These are phyloP conservation scores for Athene noctua DNA, from an alignment of 2,113 vertebrate species.

Conservation along the genomic window DNA sequence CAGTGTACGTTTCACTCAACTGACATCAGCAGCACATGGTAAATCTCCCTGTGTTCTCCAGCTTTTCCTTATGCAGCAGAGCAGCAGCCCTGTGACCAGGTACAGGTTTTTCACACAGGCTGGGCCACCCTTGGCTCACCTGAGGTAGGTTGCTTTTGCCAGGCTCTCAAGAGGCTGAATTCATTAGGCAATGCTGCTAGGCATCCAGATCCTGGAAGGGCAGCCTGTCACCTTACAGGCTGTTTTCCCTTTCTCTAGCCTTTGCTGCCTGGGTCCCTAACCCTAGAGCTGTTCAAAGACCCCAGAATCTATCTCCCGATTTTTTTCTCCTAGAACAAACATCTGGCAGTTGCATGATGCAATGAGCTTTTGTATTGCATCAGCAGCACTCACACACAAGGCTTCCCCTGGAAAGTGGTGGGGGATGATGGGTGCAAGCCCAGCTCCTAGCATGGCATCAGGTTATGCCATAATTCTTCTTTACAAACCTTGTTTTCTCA, in stretches of 20 bases:
- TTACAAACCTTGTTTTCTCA: neutral
- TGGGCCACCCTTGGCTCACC: neutral
- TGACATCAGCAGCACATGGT: neutral
- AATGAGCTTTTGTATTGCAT: slow-evolving; percentile 32
- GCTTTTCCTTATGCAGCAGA: neutral
- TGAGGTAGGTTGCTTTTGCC: neutral
- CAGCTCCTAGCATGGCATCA: neutral
- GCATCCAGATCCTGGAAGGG: neutral
- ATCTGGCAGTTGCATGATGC: neutral
- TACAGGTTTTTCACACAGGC: neutral
- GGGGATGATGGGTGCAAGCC: neutral
- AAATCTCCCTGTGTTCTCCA: neutral
- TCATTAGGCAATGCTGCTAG: neutral
- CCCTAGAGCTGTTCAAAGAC: neutral
- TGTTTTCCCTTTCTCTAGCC: neutral
- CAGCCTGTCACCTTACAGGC: neutral
- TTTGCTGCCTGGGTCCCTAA: neutral
- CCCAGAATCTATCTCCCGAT: neutral
- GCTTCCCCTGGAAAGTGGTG: rapidly evolving
- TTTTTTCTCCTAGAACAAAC: neutral
- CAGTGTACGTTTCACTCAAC: neutral
- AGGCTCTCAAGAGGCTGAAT: neutral
- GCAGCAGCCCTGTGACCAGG: neutral
- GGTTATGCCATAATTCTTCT: neutral
- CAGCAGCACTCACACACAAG: neutral